phyloP scores from a whole-genome alignment of 1,140 invertebrate genomes.

The Lasioglossum albipes region DNA sequence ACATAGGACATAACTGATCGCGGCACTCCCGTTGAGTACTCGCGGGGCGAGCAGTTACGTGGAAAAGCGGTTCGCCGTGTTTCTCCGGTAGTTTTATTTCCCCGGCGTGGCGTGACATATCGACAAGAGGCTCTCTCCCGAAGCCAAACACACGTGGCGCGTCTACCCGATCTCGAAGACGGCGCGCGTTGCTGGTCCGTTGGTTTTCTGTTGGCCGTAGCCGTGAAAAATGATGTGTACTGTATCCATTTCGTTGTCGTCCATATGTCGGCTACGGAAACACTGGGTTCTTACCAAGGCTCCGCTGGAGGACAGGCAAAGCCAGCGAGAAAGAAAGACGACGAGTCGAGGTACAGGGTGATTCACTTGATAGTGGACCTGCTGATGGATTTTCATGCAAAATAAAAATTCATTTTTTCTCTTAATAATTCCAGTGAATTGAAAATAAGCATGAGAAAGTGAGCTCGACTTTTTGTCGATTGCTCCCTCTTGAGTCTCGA shows the following conservation, averaged over 20 bases:
- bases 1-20: neutral
- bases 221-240: constrained; percentile 52
- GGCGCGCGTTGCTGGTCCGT: constrained; percentile 20
- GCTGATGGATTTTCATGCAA: no score
- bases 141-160: neutral
- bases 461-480: no score
- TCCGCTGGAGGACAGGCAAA: no score
- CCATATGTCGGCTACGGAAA: constrained; percentile 13
- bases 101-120: constrained; percentile 36
- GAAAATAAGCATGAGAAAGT: no score
- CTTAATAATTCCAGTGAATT: no score
- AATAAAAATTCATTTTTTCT: no score
- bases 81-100: constrained; percentile 25
- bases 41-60: constrained; percentile 2
- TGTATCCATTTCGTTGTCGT: constrained; percentile 45
- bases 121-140: constrained; percentile 36
- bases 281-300: neutral
- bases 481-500: no score
- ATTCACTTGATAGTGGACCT: no score
- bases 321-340: no score
- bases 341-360: no score
- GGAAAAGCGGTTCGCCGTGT: neutral
- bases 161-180: neutral
- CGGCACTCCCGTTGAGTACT: constrained; percentile 10
- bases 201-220: constrained; percentile 21